phyloP scores from a whole-genome alignment of 1,140 invertebrate genomes.

The Cephus cinctus region DNA sequence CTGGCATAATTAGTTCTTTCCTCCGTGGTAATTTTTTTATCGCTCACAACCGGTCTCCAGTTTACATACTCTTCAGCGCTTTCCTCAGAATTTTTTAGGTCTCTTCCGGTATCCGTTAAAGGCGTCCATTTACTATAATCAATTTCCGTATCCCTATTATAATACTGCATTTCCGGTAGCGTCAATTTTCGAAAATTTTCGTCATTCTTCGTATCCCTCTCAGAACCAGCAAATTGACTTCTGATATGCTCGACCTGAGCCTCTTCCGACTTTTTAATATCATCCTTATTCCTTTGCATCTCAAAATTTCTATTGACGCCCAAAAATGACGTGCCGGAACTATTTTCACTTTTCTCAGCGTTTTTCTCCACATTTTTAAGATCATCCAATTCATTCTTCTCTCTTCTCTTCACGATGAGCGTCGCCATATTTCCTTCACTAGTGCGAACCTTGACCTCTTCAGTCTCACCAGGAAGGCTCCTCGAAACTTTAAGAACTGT shows the following conservation, averaged over 20 bases:
- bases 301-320: too few species aligned
- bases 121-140: slow-evolving; percentile 42
- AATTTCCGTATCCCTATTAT: slow-evolving; percentile 16
- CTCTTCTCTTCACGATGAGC: slow-evolving; percentile 74
- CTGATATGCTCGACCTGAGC: slow-evolving; percentile 28
- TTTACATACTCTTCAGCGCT: slow-evolving; percentile 30
- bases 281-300: slow-evolving; percentile 14
- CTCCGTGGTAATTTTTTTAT: slow-evolving; percentile 1
- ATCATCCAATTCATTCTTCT: slow-evolving; percentile 31
- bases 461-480: slow-evolving; percentile 71
- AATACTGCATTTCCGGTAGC: background rate
- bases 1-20: slow-evolving; percentile 7
- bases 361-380: background rate
- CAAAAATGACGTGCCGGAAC: too few species aligned
- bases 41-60: slow-evolving; percentile 32
- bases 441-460: slow-evolving; percentile 73
- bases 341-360: too few species aligned
- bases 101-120: slow-evolving; percentile 23
- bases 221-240: background rate
- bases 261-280: slow-evolving; percentile 24
- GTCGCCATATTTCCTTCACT: slow-evolving; percentile 72
- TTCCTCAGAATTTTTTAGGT: slow-evolving; percentile 9
- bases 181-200: background rate
- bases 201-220: background rate
- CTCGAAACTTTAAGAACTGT: slow-evolving; percentile 76